These are phyloP conservation scores for Apeira syringaria DNA, from an alignment of 2,888 invertebrate genomes.

Conservation along the genomic window DNA sequence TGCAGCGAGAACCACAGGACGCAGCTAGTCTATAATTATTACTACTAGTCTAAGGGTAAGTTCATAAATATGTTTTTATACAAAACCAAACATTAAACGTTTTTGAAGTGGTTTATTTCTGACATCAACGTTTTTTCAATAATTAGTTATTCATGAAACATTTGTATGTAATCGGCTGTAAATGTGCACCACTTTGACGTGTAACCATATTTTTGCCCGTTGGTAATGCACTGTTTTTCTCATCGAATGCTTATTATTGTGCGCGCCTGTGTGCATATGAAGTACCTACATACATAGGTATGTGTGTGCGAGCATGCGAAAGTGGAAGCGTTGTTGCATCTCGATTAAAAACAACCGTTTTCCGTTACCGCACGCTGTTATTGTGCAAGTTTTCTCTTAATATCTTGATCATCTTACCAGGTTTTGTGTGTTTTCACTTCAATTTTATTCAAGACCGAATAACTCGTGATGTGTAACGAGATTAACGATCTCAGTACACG, in stretches of 20 bases:
- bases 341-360: constrained; percentile 31
- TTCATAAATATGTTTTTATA: too few species aligned
- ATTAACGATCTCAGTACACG: constrained; percentile 36
- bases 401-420: constrained; percentile 22
- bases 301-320: constrained; percentile 28
- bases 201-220: too few species aligned
- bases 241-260: not conserved
- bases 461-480: constrained; percentile 25
- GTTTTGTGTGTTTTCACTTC: constrained; percentile 13
- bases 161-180: too few species aligned
- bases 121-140: too few species aligned
- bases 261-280: constrained; percentile 4
- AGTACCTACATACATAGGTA: not conserved
- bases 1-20: too few species aligned
- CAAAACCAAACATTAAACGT: too few species aligned
- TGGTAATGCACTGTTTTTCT: too few species aligned
- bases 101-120: too few species aligned
- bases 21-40: too few species aligned
- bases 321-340: constrained; percentile 36
- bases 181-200: too few species aligned
- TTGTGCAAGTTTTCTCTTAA: constrained; percentile 16
- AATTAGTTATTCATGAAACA: too few species aligned
- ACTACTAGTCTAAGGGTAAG: too few species aligned
- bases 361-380: constrained; percentile 14
- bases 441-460: constrained; percentile 10